Conservation (phyloP, 2,113 vertebrate species). For the Terrapene triunguis region DNA sequence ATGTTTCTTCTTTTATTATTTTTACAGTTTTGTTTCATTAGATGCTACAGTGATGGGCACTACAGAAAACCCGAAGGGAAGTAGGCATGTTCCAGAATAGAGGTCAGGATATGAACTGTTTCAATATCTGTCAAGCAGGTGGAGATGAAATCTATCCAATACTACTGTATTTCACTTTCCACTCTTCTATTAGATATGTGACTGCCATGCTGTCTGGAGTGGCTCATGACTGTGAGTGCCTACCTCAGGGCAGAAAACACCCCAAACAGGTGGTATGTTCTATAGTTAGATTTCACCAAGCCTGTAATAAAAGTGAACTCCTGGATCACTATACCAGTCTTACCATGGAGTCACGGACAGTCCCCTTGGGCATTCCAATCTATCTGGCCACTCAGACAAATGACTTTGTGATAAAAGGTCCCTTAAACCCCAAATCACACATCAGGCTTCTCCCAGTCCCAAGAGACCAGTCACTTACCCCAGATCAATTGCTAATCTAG, state of each 20-base stretch:
- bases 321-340: not conserved
- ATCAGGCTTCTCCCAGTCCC: not conserved
- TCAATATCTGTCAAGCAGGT: not conserved
- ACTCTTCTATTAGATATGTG: not conserved
- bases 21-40: not conserved
- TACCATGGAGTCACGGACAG: not conserved
- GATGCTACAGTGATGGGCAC: not conserved
- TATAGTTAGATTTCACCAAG: not conserved
- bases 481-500: not conserved
- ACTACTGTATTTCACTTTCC: not conserved
- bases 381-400: not conserved
- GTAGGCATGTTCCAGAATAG: not conserved
- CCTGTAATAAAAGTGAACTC: not conserved
- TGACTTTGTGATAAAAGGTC: not conserved
- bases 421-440: not conserved
- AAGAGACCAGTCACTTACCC: not conserved
- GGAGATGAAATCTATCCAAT: not conserved
- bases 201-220: not conserved
- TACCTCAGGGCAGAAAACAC: not conserved
- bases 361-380: no score
- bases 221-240: not conserved
- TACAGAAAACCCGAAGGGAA: not conserved
- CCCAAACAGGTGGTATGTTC: not conserved
- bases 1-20: not conserved
- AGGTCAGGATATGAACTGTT: not conserved